Evolutionary conservation across 2,888 invertebrate species (phyloP).

Genomic region (Thysanoteuthis rhombus): DNA sequence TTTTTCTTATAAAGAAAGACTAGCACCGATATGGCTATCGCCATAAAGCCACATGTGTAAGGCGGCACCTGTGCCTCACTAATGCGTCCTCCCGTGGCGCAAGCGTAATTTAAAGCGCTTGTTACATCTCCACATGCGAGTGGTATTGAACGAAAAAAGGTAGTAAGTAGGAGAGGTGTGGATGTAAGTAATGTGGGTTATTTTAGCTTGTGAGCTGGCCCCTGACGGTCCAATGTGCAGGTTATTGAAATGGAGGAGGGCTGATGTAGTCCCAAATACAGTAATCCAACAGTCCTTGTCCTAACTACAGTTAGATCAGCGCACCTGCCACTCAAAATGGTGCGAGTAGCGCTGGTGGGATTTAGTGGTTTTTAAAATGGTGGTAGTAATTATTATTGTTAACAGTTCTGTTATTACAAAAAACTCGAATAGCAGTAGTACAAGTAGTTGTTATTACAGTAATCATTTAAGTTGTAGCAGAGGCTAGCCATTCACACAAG

Average conservation of each 20-base stretch:
- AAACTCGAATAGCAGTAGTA: no score
- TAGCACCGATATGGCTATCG: slow-evolving; percentile 29
- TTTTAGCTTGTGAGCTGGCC: neutral
- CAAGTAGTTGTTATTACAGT: neutral
- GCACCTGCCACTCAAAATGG: neutral
- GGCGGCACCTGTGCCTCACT: slow-evolving; percentile 19
- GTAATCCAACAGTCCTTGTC: neutral
- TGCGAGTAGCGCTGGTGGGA: neutral
- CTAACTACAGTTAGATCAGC: neutral
- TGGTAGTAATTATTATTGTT: no score
- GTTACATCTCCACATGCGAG: neutral
- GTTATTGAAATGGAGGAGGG: neutral
- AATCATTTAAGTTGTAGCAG: neutral
- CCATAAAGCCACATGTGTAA: slow-evolving; percentile 23
- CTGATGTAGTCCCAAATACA: neutral
- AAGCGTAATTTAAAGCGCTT: slow-evolving; percentile 27
- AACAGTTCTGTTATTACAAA: no score
- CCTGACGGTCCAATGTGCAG: neutral
- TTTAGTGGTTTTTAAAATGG: no score
- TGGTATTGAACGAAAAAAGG: neutral
- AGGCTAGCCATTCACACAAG: neutral
- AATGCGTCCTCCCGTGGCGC: slow-evolving; percentile 15
- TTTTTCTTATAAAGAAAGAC: slow-evolving; percentile 15
- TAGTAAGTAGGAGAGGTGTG: neutral
- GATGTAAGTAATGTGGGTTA: neutral